phyloP scores from a whole-genome alignment of 2,888 invertebrate species.

The Sclerodermus sp. region DNA sequence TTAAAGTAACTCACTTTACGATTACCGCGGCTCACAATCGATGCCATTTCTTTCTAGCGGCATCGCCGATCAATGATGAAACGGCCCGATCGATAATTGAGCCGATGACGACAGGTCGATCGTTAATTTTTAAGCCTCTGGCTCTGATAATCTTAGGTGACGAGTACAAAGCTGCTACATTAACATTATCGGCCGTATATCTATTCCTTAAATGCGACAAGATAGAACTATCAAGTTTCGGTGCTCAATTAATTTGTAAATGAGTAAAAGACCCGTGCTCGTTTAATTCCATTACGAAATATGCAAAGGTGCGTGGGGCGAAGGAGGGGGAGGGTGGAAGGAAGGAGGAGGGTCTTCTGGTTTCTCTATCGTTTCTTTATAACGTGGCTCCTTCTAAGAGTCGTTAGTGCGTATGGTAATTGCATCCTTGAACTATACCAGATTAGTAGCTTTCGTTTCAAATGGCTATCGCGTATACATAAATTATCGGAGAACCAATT shows the following conservation, averaged over 20 bases:
- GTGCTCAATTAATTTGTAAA: conserved; percentile 17
- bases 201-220: background rate
- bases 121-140: too few relatives aligned
- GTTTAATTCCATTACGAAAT: conserved; percentile 18
- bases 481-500: too few relatives aligned
- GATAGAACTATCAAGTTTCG: background rate
- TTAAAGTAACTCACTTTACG: too few relatives aligned
- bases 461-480: background rate
- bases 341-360: too few relatives aligned
- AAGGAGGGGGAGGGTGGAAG: too few relatives aligned
- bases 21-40: too few relatives aligned
- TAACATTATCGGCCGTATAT: background rate
- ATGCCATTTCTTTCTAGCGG: too few relatives aligned
- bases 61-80: too few relatives aligned
- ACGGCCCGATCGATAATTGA: too few relatives aligned
- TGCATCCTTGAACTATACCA: conserved; percentile 15
- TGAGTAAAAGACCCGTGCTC: conserved; percentile 6
- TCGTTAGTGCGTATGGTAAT: conserved; percentile 12
- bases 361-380: conserved; percentile 5
- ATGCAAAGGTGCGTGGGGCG: background rate
- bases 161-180: background rate
- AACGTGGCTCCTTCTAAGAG: conserved; percentile 3
- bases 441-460: conserved; percentile 5
- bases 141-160: background rate
- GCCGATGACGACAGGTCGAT: too few relatives aligned